These are phyloP conservation scores for Noctua fimbriata DNA, from an alignment of 2,888 invertebrate species.

Conservation along the genomic window DNA sequence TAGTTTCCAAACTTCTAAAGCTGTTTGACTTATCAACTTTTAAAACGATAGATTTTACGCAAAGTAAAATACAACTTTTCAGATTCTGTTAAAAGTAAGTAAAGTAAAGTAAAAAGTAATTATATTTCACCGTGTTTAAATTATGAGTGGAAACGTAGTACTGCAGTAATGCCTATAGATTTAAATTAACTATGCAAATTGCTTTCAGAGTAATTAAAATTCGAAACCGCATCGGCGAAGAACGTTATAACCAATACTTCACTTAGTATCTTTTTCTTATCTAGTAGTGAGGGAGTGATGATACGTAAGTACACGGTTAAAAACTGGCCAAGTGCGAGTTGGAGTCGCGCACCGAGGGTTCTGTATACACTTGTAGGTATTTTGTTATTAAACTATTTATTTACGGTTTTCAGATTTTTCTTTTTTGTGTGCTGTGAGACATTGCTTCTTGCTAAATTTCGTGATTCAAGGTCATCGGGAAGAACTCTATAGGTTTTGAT, in stretches of 20 bases:
- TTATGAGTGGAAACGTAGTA: constrained; percentile 46
- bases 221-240: constrained; percentile 32
- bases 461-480: too few relatives aligned
- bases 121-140: constrained; percentile 49
- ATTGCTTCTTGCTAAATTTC: too few relatives aligned
- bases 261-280: constrained; percentile 30
- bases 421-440: too few relatives aligned
- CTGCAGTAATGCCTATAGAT: constrained; percentile 58
- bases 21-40: constrained; percentile 34
- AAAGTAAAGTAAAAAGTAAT: constrained; percentile 42
- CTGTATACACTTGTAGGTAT: too few relatives aligned
- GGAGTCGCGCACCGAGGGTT: too few relatives aligned
- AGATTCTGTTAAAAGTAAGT: constrained; percentile 25
- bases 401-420: too few relatives aligned
- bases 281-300: not conserved
- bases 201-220: constrained; percentile 52
- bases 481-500: too few relatives aligned
- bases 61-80: constrained; percentile 46
- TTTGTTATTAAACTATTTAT: too few relatives aligned
- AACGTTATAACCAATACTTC: constrained; percentile 26
- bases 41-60: constrained; percentile 35
- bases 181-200: constrained; percentile 61
- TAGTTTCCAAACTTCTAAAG: constrained; percentile 21
- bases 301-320: not conserved
- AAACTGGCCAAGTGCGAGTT: not conserved